These are phyloP conservation scores for Merops nubicus DNA, from an alignment of 2,113 vertebrate genomes.

Conservation along the genomic window DNA sequence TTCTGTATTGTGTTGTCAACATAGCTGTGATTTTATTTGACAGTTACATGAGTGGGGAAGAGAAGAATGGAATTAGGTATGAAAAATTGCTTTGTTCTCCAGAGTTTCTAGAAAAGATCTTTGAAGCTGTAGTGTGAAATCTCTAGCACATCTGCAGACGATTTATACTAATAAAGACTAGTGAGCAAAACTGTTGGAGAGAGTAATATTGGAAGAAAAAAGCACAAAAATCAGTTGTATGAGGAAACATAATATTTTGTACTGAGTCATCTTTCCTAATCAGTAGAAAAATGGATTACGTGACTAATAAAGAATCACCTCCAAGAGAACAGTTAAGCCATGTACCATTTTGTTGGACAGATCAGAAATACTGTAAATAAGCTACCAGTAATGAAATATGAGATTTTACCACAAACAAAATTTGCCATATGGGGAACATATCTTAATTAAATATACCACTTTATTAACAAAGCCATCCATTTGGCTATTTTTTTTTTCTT, in stretches of 20 bases:
- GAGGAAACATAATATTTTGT: conserved; percentile 39
- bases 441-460: not conserved
- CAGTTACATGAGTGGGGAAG: conserved; percentile 53
- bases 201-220: conserved; percentile 30
- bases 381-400: not conserved
- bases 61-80: conserved; percentile 74
- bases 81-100: conserved; percentile 77
- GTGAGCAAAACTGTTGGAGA: conserved; percentile 27
- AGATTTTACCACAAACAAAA: not conserved
- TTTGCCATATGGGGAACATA: not conserved
- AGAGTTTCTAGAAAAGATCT: conserved; percentile 57
- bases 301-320: conserved; percentile 53
- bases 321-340: conserved; percentile 28
- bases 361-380: conserved; percentile 16
- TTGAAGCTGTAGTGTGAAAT: conserved; percentile 52
- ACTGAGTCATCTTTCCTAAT: conserved; percentile 42
- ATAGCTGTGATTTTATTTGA: conserved; percentile 68
- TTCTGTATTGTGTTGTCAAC: conserved; percentile 70
- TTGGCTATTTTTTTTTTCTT: not conserved
- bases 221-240: conserved; percentile 45
- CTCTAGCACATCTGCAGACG: conserved; percentile 22
- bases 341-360: not conserved
- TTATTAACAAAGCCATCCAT: not conserved
- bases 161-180: conserved; percentile 64
- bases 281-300: conserved; percentile 38